These are phyloP conservation scores for Trachemys scripta DNA, from an alignment of 2,113 vertebrate genomes.

Conservation along the genomic window DNA sequence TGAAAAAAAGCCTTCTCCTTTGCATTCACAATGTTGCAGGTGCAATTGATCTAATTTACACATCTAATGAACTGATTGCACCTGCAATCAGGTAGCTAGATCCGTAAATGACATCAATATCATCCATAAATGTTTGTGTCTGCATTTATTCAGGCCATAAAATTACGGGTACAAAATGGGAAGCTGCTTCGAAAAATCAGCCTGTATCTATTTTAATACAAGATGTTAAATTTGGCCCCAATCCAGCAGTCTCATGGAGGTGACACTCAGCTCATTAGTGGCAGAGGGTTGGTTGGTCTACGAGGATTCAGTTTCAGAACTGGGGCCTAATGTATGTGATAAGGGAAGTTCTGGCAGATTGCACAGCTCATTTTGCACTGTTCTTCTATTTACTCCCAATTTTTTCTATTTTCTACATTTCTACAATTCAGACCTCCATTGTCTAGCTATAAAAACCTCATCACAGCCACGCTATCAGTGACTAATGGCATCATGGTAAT, in stretches of 20 bases:
- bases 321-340: conserved; percentile 19
- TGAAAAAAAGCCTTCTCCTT: conserved; percentile 66
- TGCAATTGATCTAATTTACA: conserved; percentile 47
- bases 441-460: conserved; percentile 23
- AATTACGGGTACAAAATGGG: conserved; percentile 65
- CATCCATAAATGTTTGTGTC: conserved; percentile 66
- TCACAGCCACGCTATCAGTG: not conserved
- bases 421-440: conserved; percentile 11
- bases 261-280: conserved; percentile 66
- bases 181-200: conserved; percentile 65
- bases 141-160: conserved; percentile 68
- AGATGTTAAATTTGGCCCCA: conserved; percentile 68
- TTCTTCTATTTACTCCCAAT: not conserved
- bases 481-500: not conserved
- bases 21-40: conserved; percentile 65
- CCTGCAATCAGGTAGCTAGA: conserved; percentile 47
- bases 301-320: conserved; percentile 56
- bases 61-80: conserved; percentile 66
- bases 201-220: conserved; percentile 68
- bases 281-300: conserved; percentile 62
- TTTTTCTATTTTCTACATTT: not conserved
- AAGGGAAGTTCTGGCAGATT: conserved; percentile 21
- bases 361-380: not conserved
- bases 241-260: conserved; percentile 63
- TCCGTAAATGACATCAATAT: conserved; percentile 67